Percentiles rank a stretch among this genome's conserved stretches.
These are phyloP conservation scores for Tetragnatha versicolor DNA, from an alignment of 1,140 invertebrate genomes.

Conservation along the genomic window DNA sequence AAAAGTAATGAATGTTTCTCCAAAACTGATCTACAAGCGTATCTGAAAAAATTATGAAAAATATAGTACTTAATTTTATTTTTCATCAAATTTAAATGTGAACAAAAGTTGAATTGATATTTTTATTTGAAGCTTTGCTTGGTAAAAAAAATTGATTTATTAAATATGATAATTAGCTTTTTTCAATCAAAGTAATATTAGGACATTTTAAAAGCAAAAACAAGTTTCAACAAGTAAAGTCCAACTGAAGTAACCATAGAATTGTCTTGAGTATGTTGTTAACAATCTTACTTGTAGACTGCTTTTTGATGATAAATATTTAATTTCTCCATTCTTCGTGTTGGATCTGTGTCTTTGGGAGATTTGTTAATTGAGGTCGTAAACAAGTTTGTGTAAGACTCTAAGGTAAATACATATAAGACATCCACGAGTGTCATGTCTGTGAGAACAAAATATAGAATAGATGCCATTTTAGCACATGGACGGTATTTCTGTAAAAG, in stretches of 20 bases:
- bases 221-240: no score
- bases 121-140: no score
- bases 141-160: no score
- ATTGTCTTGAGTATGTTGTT: no score
- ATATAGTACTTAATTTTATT: no score
- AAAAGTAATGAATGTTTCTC: slow-evolving; percentile 67
- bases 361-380: slow-evolving; percentile 23
- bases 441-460: slow-evolving; percentile 40
- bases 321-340: slow-evolving; percentile 4
- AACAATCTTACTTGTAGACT: slow-evolving; percentile 31
- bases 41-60: no score
- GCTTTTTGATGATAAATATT: slow-evolving; percentile 25
- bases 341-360: slow-evolving; percentile 3
- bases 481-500: slow-evolving; percentile 37
- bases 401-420: slow-evolving; percentile 47
- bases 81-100: no score
- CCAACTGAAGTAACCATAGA: no score
- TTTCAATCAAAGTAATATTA: no score
- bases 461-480: slow-evolving; percentile 36
- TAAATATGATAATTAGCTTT: no score
- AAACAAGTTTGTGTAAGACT: slow-evolving; percentile 33
- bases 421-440: slow-evolving; percentile 23
- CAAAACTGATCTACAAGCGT: slow-evolving; percentile 66
- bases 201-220: no score
- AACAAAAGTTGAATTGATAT: neutral